Evolutionary conservation across 2,888 invertebrate genomes (phyloP), one percentile per base, ranked within the genome.

Genomic region (Sphaerophoria taeniata): DNA sequence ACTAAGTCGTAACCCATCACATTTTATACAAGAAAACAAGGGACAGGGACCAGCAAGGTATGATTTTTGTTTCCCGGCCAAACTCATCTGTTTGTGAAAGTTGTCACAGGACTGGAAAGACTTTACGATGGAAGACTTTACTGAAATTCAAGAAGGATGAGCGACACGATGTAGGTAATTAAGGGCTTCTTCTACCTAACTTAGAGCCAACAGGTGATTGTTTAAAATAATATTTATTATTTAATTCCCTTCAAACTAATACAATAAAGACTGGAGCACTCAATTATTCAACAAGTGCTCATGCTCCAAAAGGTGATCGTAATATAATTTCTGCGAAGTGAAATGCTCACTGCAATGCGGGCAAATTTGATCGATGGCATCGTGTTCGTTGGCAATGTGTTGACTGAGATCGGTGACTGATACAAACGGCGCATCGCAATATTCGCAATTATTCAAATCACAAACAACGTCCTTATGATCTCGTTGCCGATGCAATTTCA

Each of bases 261-360:
- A 39, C 6, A 39, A 43, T 11, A 0, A 43, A 43, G n/a, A n/a
- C n/a, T n/a, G n/a, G n/a, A 47, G 6, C 16, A 39, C 58, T 82
- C 24, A 86, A 56, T 82, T 77, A 55, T 78, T 77, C 9, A 86
- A 45, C 51, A 86, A 60, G 24, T 86, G 86, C 16, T 88, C 88
- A 82, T 89, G 89, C 39, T 88, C 89, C 43, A 89, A 60, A 56
- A 88, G 65, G 79, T 89, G 89, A 70, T 88, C 87, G 6, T 88
- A 88, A 31, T 87, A 87, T 0, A 87, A 9, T 69, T 88, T 89
- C 53, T 88, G 88, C 7, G 89, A 89, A 12, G 67, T 79, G 49
- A 88, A 89, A 53, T 87, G 78, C 34, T 87, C 79, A 72, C 55
- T 83, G 65, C 89, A 89, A 14, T 87, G 80, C 1, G 87, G 87